phyloP scores from a whole-genome alignment of 2,113 vertebrate species.

The Cygnus atratus region DNA sequence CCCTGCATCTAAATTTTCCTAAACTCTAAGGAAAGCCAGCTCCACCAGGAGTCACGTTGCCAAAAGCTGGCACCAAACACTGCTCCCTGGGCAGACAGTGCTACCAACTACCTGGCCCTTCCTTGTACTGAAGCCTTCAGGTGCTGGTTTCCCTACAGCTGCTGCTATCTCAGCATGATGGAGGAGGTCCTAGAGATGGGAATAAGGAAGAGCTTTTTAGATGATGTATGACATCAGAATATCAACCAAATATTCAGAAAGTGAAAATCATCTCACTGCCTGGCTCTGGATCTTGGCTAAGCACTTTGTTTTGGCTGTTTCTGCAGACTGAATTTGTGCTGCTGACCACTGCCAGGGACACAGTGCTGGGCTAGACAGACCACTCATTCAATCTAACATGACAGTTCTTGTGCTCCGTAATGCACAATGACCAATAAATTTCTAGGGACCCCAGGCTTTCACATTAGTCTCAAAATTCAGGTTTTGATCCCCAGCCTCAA shows the following conservation, averaged over 20 bases:
- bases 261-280: background rate
- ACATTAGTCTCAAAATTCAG: background rate
- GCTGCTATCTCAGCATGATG: background rate
- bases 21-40: background rate
- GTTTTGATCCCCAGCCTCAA: background rate
- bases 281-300: background rate
- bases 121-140: background rate
- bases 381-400: background rate
- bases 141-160: background rate
- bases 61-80: background rate
- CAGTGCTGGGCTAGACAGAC: background rate
- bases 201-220: background rate
- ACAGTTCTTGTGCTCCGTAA: background rate
- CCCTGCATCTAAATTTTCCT: background rate
- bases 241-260: slow-evolving; percentile 17
- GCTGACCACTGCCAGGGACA: background rate
- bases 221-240: background rate
- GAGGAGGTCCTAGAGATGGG: background rate
- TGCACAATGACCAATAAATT: background rate
- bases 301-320: background rate
- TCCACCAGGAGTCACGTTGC: background rate
- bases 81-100: background rate
- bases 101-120: background rate
- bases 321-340: background rate
- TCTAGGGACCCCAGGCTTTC: background rate